phyloP scores from a whole-genome alignment of 2,113 vertebrate species.

The Muscicapa adusta region DNA sequence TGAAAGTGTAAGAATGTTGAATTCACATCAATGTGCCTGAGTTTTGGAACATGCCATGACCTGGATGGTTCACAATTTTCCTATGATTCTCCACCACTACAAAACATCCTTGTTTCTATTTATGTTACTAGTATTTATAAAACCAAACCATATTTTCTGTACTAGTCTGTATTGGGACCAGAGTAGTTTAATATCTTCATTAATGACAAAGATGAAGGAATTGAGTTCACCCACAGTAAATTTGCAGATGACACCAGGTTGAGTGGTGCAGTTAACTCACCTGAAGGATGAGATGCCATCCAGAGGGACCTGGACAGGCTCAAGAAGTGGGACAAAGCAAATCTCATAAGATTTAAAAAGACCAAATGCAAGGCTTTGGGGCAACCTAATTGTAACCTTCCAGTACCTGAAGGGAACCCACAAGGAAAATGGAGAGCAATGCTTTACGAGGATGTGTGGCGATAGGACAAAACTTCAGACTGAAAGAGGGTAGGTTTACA shows the following conservation, averaged over 20 bases:
- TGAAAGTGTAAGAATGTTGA: background rate
- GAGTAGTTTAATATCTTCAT: background rate
- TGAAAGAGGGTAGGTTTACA: background rate
- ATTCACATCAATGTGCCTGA: background rate
- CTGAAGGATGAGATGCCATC: accelerated
- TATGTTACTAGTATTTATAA: background rate
- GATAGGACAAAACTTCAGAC: background rate
- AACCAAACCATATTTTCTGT: background rate
- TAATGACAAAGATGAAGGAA: background rate
- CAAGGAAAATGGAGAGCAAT: background rate
- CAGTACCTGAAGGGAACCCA: background rate
- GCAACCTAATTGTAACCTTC: background rate
- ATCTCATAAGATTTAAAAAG: background rate
- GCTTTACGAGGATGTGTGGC: background rate
- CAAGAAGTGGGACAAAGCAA: background rate
- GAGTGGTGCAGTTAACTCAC: background rate
- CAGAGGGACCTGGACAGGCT: background rate
- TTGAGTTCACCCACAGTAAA: background rate
- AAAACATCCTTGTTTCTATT: background rate
- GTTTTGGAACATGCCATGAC: background rate
- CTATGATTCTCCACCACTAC: background rate
- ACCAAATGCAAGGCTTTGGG: background rate
- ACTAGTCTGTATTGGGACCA: background rate
- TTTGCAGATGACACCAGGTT: background rate
- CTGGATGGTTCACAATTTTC: background rate